Evolutionary conservation across 2,888 invertebrate species (phyloP), one percentile per base, ranked within the genome.

Genomic region (Zootermopsis nevadensis): DNA sequence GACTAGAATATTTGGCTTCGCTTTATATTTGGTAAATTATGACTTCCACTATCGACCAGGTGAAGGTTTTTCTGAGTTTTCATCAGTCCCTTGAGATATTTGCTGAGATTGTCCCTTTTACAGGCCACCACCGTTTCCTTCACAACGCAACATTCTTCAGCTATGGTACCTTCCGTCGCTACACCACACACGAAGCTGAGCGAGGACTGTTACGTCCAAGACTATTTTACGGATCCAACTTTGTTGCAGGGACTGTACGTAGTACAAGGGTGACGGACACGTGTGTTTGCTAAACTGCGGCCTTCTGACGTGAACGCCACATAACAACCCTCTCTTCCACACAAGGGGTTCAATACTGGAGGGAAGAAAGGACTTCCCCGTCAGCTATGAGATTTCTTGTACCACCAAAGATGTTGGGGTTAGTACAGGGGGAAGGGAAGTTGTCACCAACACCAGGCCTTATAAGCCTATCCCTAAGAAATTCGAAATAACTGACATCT

Each of bases 251-350:
- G 38, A 74, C 38, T 74, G 74, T 74, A 74, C 74, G 1, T 6
- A 33, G 4, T 74, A 74, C 74, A 74, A 74, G 74, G 33, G 74
- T 74, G 74, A 38, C 74, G 38, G 74, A 33, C 74, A 74, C 74
- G 74, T 74, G 74, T 74, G 74, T 74, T 74, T 74, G 74, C 33
- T 74, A 74, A 74, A 74, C 74, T 74, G 74, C 74, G 74, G 74
- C 74, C 69, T 69, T 48, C 30, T 33, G 69, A 69, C 69, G 33
- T 69, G 69, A 30, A 69, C 38, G 19, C 30, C 2, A 69, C 69
- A 33, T 69, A 74, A 74, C 74, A 74, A 74, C 74, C 74, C 74
- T 74, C 38, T 74, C 38, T 8, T n/a, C 33, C 33, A 31, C 27
- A 69, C 22, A 69, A 69, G 69, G 31, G 69, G 33, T 74, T 74